Evolutionary conservation across 2,797 vertebrate genomes (phyloP).

Genomic region (Sebastes wilsoni): DNA sequence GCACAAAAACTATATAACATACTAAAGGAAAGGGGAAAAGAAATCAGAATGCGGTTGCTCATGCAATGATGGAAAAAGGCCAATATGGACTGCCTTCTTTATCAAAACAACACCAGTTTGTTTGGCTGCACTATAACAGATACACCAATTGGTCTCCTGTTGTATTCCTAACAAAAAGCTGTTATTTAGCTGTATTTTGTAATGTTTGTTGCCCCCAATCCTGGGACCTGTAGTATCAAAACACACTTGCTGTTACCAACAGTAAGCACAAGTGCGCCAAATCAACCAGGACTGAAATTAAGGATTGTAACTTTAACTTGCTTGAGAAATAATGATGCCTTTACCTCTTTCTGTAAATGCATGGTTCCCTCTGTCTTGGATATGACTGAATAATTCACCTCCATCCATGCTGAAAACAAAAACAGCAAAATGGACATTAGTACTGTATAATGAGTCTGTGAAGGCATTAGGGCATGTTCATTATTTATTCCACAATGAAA

Average conservation of each 20-base stretch:
- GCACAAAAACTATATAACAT: too few species aligned
- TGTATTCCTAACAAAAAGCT: neutral
- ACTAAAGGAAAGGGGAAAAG: neutral
- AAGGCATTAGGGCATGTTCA: neutral
- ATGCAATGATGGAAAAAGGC: neutral
- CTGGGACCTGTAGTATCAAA: neutral
- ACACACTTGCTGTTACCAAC: neutral
- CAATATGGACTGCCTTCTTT: neutral
- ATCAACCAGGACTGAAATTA: neutral
- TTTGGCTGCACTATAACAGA: neutral
- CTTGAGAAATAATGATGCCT: neutral
- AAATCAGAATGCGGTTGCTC: neutral
- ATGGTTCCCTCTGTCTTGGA: constrained; percentile 90
- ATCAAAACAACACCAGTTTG: too few species aligned
- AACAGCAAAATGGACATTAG: neutral
- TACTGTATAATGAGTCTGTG: neutral
- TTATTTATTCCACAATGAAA: neutral
- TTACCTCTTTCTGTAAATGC: constrained; percentile 93
- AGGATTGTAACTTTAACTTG: neutral
- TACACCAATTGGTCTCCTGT: neutral
- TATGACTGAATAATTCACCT: constrained; percentile 90
- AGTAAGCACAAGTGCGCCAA: neutral
- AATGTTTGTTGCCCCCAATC: neutral
- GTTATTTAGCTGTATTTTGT: too few species aligned
- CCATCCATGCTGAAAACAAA: constrained; percentile 86